phyloP scores from a whole-genome alignment of 2,797 vertebrate genomes.

The Crenichthys baileyi region DNA sequence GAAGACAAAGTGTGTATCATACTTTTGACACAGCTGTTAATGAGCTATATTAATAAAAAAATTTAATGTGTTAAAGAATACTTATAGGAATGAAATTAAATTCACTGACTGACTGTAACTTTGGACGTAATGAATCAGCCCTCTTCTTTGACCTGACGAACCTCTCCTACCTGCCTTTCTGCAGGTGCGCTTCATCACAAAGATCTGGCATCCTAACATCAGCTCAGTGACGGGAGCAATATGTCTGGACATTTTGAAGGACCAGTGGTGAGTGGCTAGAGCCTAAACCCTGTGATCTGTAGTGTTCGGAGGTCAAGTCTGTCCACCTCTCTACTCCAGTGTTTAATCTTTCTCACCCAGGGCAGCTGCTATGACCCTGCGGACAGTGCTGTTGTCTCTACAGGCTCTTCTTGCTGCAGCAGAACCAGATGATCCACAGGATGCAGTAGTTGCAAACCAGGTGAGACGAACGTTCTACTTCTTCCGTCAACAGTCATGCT shows the following conservation, averaged over 20 bases:
- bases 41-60: neutral
- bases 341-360: conserved; percentile 73
- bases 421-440: conserved; percentile 98
- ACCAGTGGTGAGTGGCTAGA: conserved; percentile 91
- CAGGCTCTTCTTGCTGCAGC: conserved; percentile 97
- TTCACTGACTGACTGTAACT: neutral
- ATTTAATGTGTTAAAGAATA: neutral
- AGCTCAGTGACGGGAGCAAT: conserved; percentile 99
- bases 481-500: neutral
- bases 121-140: neutral
- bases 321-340: conserved; percentile 8
- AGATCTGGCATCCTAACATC: conserved; percentile 99
- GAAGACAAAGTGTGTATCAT: neutral
- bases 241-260: conserved; percentile 99
- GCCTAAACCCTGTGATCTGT: neutral
- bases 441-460: conserved; percentile 99
- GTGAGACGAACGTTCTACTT: conserved; percentile 65
- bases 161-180: conserved; percentile 27
- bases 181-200: conserved; percentile 98
- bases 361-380: conserved; percentile 98
- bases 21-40: neutral
- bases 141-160: neutral
- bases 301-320: neutral
- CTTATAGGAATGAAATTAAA: neutral
- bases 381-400: conserved; percentile 97